Percentiles rank a stretch among this genome's conserved stretches.
These are phyloP conservation scores for Polyploca ridens DNA, from an alignment of 2,888 invertebrate genomes.

Conservation along the genomic window DNA sequence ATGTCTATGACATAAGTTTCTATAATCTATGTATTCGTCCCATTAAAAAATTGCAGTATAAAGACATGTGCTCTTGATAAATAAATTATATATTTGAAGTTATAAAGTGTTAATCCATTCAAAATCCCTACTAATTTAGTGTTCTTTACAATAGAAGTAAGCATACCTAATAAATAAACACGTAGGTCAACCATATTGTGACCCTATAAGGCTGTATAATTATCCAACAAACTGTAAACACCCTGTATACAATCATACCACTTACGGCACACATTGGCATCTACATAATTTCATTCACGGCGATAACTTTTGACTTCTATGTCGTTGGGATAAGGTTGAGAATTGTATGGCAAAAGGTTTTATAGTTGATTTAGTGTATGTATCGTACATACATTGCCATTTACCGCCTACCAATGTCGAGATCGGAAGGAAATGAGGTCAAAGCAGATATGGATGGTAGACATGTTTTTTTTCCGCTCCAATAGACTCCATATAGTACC, in stretches of 20 bases:
- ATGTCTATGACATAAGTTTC: too few species aligned
- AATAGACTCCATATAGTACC: not conserved
- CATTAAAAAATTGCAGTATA: too few species aligned
- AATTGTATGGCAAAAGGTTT: not conserved
- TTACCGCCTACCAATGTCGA: constrained; percentile 31
- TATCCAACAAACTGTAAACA: not conserved
- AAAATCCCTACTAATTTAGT: too few species aligned
- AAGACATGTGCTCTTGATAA: too few species aligned
- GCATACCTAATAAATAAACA: not conserved
- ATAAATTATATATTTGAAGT: too few species aligned
- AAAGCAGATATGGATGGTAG: not conserved
- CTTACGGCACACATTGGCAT: constrained; percentile 3
- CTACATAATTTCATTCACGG: not conserved
- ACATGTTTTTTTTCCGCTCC: not conserved
- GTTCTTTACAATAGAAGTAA: too few species aligned
- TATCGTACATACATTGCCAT: constrained; percentile 29
- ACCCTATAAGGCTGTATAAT: not conserved
- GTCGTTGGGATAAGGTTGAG: not conserved
- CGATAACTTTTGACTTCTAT: not conserved
- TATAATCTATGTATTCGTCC: too few species aligned
- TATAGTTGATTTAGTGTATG: not conserved
- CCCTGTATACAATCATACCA: constrained; percentile 5
- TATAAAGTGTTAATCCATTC: too few species aligned
- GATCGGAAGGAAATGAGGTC: constrained; percentile 46
- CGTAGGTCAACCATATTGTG: not conserved